Evolutionary conservation across 1,140 invertebrate genomes (phyloP).

Genomic region (Bathynomus jamesi): DNA sequence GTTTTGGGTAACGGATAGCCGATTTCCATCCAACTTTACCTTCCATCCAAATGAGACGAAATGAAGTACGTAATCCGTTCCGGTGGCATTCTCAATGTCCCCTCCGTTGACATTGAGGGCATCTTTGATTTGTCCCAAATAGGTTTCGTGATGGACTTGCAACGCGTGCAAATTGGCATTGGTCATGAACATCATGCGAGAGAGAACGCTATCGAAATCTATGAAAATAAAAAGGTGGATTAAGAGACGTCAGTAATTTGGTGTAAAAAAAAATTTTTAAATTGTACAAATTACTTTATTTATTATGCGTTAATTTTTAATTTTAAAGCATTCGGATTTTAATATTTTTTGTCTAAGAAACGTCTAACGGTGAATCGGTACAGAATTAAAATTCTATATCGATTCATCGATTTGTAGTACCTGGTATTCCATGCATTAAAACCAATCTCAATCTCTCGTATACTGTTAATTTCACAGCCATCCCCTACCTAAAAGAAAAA

Average conservation of each 20-base stretch:
- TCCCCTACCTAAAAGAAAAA: no score
- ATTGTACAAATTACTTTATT: not conserved
- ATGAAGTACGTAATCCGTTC: slow-evolving; percentile 69
- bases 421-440: no score
- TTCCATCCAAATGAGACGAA: slow-evolving; percentile 91
- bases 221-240: slow-evolving; percentile 16
- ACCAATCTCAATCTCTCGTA: no score
- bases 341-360: no score
- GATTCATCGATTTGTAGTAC: no score
- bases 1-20: no score
- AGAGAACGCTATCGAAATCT: slow-evolving; percentile 56
- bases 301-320: no score
- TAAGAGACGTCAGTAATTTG: not conserved
- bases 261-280: not conserved
- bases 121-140: slow-evolving; percentile 52
- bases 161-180: slow-evolving; percentile 53
- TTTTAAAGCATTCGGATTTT: no score
- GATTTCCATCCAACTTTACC: no score
- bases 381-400: no score
- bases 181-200: slow-evolving; percentile 51
- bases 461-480: no score
- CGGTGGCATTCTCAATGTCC: slow-evolving; percentile 52
- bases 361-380: no score
- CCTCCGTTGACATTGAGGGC: slow-evolving; percentile 60
- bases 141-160: slow-evolving; percentile 51